Evolutionary conservation across 2,888 invertebrate genomes (phyloP), one percentile per base, ranked within the genome.

Genomic region (Euproctis similis): DNA sequence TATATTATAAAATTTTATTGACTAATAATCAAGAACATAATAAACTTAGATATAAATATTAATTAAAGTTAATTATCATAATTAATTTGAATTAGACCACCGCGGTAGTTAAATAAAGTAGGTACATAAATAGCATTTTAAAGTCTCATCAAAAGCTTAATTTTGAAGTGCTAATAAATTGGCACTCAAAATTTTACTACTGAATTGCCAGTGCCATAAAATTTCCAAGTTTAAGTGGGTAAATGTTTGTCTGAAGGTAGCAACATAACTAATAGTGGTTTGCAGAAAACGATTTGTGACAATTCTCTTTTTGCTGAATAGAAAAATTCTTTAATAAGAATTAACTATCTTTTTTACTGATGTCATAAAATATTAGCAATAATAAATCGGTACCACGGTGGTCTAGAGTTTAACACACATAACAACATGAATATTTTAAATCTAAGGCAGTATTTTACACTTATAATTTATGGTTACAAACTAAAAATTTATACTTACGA

Each of bases 21-120:
- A 44, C 59, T 63, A 60, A 55, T 39, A 54, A n/a, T 47, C 53
- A 53, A 57, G 42, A 53, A 55, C 50, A 62, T 47, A 57, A 62
- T 43, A 43, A 50, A 54, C 57, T 61, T 62, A 61, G 26, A 37
- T 19, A 40, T 49, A 57, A 57, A 57, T 56, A 56, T 51, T 57
- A 50, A 54, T 51, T 54, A 53, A 57, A 17, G 26, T 33, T 34
- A 42, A 31, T 39, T n/a, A 14, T 34, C 24, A 37, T 36, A 45
- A 19, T 33, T 21, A 16, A 30, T 21, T 28, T 23, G 26, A 17
- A 28, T 42, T 33, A 28, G 16, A 43, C 16, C 30, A 34, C 23
- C 30, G 27, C 26, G 35, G 20, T 28, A 29, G 1, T 4, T 3
- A 23, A n/a, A 12, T 23, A 12, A 3, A 12, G 12, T 19, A 8